phyloP scores from a whole-genome alignment of 2,888 invertebrate genomes.

The Rhabditoides inermis region DNA sequence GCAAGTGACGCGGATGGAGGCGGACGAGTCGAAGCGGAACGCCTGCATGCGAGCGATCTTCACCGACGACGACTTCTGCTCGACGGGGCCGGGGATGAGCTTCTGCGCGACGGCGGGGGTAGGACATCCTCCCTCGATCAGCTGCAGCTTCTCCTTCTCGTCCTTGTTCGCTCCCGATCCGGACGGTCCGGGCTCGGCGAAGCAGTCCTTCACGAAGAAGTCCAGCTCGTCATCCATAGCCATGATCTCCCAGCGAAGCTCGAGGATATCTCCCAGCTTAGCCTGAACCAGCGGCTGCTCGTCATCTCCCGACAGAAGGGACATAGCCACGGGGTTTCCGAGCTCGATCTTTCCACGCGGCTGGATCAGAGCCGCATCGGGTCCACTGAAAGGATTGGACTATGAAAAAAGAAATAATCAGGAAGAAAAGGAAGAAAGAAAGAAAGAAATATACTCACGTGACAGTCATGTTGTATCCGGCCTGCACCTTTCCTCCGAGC shows the following conservation, averaged over 20 bases:
- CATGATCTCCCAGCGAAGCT: slow-evolving; percentile 52
- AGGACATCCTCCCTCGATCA: slow-evolving; percentile 50
- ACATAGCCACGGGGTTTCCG: slow-evolving; percentile 52
- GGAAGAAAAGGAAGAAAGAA: slow-evolving; percentile 1
- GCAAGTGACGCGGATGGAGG: slow-evolving; percentile 47
- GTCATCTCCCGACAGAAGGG: slow-evolving; percentile 39
- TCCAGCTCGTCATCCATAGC: slow-evolving; percentile 52
- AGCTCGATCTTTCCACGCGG: slow-evolving; percentile 52
- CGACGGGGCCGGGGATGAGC: slow-evolving; percentile 47
- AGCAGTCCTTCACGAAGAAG: slow-evolving; percentile 51
- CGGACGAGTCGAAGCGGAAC: slow-evolving; percentile 50
- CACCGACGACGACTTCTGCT: slow-evolving; percentile 27
- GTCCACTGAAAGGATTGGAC: slow-evolving; percentile 34
- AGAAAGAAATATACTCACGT: slow-evolving; percentile 14
- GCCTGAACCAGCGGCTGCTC: slow-evolving; percentile 39
- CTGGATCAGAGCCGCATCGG: slow-evolving; percentile 48
- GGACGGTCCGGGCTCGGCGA: slow-evolving; percentile 44
- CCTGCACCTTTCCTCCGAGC: slow-evolving; percentile 47
- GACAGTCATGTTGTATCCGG: slow-evolving; percentile 49
- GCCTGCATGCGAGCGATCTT: slow-evolving; percentile 40
- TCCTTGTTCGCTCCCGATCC: slow-evolving; percentile 12
- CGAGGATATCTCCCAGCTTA: slow-evolving; percentile 51
- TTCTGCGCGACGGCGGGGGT: slow-evolving; percentile 51
- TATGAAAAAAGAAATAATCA: neutral
- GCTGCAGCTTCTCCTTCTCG: slow-evolving; percentile 41